Conservation (phyloP, 2,797 vertebrate genomes). For the Galago senegalensis region DNA sequence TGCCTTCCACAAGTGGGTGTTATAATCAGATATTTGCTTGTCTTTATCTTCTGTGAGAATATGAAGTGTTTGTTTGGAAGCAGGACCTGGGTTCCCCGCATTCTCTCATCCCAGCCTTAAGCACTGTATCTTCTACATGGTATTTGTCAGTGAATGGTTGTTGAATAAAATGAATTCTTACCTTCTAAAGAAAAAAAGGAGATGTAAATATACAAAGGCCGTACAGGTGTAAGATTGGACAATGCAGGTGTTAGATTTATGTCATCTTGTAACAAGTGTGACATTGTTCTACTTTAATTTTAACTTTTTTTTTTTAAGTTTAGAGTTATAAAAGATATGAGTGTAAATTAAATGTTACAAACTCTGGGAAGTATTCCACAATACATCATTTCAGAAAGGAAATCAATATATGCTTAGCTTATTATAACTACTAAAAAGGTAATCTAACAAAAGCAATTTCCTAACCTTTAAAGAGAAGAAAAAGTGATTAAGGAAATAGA, state of each 20-base stretch:
- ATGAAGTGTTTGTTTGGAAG: neutral
- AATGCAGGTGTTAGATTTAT: neutral
- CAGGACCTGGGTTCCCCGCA: neutral
- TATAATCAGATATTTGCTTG: neutral
- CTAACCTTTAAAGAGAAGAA: conserved; percentile 80
- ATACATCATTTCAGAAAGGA: conserved; percentile 81
- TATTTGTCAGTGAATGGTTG: neutral
- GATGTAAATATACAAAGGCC: conserved; percentile 21
- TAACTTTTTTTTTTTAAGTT: conserved; percentile 55
- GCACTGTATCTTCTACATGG: neutral
- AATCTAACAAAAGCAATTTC: conserved; percentile 83
- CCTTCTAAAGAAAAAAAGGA: conserved; percentile 12
- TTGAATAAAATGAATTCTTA: neutral
- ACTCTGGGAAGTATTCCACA: conserved; percentile 54
- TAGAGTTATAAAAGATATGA: conserved; percentile 54
- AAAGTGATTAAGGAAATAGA: conserved; percentile 80
- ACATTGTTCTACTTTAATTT: conserved; percentile 56
- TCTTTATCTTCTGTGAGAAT: neutral
- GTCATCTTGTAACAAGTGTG: conserved; percentile 12
- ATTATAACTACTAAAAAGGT: conserved; percentile 79
- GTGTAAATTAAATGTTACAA: conserved; percentile 75
- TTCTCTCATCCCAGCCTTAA: neutral
- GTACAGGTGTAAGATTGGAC: neutral
- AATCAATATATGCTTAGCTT: conserved; percentile 84
- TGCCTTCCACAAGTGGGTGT: neutral